Base-by-base conservation (phyloP, 2,113 vertebrate species). In the Seriola aureovittata region DNA sequence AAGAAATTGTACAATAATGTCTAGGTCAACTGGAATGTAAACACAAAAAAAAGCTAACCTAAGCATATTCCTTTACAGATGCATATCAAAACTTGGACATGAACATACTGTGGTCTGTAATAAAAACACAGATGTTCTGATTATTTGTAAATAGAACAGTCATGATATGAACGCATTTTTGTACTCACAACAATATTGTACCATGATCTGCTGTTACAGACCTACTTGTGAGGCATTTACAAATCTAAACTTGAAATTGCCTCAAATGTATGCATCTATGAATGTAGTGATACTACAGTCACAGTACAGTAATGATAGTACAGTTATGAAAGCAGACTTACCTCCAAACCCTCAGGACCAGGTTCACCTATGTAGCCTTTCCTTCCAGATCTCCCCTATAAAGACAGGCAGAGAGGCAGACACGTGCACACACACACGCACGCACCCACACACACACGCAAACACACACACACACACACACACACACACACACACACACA, bases 321-420 rank as follows among this genome's bases (percentile, higher is more conserved):
- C 0, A 52, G 29, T 34, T 4, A 25, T 65, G 19, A 42, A 74
- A 23, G 3, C 0, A n/a, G 3, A 75, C 83, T 82, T 65, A 99
- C 98, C 95, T 95, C 96, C 75, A 96, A 90, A 48, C 98, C 98
- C 75, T 97, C 97, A 0, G 82, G 93, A 57, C 98, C 98, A 81
- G 94, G 93, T 92, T 98, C 97, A 55, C 98, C 98, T 0, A 91
- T 72, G 77, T 95, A 93, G 11, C 98, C 98, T 88, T 98, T 98
- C 79, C 92, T 96, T 84, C 98, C 98, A 59, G 92, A 92, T 82
- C 97, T 97, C 87, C 98, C 98, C 98, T 99, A 86, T 73, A 80
- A 81, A 68, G 4, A 87, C 9, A 77, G 3, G 62, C 34, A 85
- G 8, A 75, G 10, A 86, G 3, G 83, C 12, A 78, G 23, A 79